Evolutionary conservation across 2,797 vertebrate genomes (phyloP).

Genomic region (Rhadinocentrus ornatus): DNA sequence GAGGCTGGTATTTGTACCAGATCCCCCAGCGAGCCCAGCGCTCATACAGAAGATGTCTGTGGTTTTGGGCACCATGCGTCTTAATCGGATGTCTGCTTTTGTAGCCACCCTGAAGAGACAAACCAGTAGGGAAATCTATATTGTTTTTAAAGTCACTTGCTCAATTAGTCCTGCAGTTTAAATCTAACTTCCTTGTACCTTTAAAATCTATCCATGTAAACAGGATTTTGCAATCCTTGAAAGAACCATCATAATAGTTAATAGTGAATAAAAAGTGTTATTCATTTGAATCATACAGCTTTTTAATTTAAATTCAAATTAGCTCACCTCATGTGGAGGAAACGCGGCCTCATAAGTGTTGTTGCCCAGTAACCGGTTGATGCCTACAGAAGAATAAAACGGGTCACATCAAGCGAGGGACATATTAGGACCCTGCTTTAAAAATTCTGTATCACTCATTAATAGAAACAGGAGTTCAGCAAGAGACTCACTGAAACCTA

Average conservation of each 20-base stretch:
- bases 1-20: slow-evolving; percentile 99
- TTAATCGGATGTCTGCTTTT: slow-evolving; percentile 96
- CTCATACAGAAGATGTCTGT: slow-evolving; percentile 96
- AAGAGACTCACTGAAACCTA: slow-evolving; percentile 31
- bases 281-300: not conserved
- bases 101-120: slow-evolving; percentile 88
- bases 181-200: not conserved
- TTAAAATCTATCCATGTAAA: not conserved
- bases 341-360: slow-evolving; percentile 97
- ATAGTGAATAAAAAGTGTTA: not conserved
- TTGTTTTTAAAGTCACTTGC: not conserved
- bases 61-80: slow-evolving; percentile 96
- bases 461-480: slow-evolving; percentile 22
- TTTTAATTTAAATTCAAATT: slow-evolving; percentile 12
- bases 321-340: slow-evolving; percentile 95
- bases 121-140: slow-evolving; percentile 6
- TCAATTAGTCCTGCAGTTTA: not conserved
- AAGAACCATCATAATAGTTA: not conserved
- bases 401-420: slow-evolving; percentile 18
- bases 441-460: slow-evolving; percentile 31
- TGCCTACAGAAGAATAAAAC: slow-evolving; percentile 82
- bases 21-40: slow-evolving; percentile 99
- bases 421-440: slow-evolving; percentile 23
- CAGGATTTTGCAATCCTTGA: not conserved
- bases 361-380: slow-evolving; percentile 93